A percentile compares a stretch with the other conserved stretches of the same genome.
These are phyloP conservation scores for Eristalis pertinax DNA, from an alignment of 2,888 invertebrate species.

Conservation along the genomic window DNA sequence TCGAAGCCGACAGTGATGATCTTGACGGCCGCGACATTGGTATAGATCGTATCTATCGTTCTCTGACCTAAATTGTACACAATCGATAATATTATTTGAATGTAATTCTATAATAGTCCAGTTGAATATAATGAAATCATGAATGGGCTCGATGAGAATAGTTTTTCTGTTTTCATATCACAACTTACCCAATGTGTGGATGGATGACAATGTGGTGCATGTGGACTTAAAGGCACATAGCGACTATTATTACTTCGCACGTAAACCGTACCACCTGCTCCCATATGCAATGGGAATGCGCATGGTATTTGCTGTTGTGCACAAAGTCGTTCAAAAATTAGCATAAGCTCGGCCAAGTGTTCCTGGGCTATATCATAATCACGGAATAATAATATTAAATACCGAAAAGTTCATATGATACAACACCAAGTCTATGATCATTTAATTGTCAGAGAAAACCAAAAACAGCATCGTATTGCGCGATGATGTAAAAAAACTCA, in stretches of 20 bases:
- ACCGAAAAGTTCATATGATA: conserved; percentile 46
- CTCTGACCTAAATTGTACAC: conserved; percentile 88
- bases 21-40: conserved; percentile 93
- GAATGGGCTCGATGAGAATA: conserved; percentile 50
- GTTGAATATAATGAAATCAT: conserved; percentile 11
- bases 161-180: conserved; percentile 34
- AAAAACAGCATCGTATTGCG: conserved; percentile 19
- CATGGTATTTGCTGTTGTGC: conserved; percentile 95
- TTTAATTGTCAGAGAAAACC: conserved; percentile 74
- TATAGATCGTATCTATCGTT: conserved; percentile 94
- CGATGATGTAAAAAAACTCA: neutral
- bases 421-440: conserved; percentile 77
- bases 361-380: conserved; percentile 87
- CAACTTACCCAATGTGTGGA: conserved; percentile 85
- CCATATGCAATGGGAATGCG: conserved; percentile 94
- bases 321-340: conserved; percentile 96
- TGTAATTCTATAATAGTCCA: neutral
- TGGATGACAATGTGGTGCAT: conserved; percentile 86
- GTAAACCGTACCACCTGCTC: conserved; percentile 85
- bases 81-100: neutral
- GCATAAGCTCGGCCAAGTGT: conserved; percentile 97
- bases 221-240: conserved; percentile 85
- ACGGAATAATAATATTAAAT: conserved; percentile 63
- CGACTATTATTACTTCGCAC: conserved; percentile 85
- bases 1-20: conserved; percentile 91